Evolutionary conservation across 1,140 invertebrate species (phyloP).

Genomic region (Drosophila willistoni): DNA sequence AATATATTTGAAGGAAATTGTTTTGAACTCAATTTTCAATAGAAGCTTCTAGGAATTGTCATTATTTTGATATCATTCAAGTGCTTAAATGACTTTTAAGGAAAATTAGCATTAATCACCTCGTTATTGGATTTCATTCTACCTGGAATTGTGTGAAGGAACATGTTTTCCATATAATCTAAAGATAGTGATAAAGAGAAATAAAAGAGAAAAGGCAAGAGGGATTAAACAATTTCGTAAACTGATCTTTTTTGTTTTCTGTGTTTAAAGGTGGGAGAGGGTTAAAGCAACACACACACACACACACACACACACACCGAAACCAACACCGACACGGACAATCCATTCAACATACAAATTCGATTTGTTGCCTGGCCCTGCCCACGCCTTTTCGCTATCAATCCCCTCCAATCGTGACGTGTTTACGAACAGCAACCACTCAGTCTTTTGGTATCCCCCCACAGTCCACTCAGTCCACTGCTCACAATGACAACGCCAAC

Average conservation of each 20-base stretch:
- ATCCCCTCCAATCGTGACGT: constrained; percentile 60
- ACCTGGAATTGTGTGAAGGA: constrained; percentile 9
- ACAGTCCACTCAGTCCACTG: not conserved
- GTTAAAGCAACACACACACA: not conserved
- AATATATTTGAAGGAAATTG: not conserved
- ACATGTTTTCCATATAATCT: constrained; percentile 14
- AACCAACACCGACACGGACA: too few relatives aligned
- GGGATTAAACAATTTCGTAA: constrained; percentile 12
- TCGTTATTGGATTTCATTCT: not conserved
- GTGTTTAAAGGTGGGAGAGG: not conserved
- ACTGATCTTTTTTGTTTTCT: not conserved
- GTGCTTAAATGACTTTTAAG: constrained; percentile 7
- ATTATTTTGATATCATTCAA: not conserved
- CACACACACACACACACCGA: too few relatives aligned
- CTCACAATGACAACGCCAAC: constrained; percentile 23
- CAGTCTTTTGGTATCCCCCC: constrained; percentile 13
- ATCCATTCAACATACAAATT: constrained; percentile 16
- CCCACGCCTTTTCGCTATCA: constrained; percentile 57
- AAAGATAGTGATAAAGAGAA: constrained; percentile 2
- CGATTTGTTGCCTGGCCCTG: constrained; percentile 35
- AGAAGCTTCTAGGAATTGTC: constrained; percentile 1
- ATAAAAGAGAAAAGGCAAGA: not conserved
- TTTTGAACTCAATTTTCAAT: not conserved
- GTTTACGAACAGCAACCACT: constrained; percentile 28
- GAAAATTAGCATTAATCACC: constrained; percentile 13